Percentiles rank a stretch among this genome's conserved stretches.
Conservation (phyloP, 2,113 vertebrate genomes). For the Eulacestoma nigropectus region DNA sequence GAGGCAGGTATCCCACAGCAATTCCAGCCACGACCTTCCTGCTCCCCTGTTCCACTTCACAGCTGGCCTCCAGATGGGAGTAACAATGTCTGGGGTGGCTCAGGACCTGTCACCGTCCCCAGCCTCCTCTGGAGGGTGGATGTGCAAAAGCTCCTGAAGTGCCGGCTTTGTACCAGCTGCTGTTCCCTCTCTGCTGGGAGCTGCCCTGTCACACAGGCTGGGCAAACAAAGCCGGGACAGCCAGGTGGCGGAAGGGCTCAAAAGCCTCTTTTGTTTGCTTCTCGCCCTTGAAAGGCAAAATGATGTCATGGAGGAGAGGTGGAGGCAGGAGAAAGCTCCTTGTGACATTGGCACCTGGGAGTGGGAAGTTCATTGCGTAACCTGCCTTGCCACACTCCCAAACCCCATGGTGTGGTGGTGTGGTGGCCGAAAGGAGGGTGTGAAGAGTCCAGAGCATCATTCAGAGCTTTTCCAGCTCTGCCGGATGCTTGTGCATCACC, state of each 20-base stretch:
- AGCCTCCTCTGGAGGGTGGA: neutral
- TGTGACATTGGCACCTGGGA: neutral
- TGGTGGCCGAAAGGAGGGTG: neutral
- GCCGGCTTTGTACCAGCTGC: neutral
- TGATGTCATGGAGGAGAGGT: neutral
- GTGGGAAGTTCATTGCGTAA: neutral
- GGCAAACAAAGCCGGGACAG: neutral
- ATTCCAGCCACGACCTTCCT: neutral
- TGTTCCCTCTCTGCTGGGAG: neutral
- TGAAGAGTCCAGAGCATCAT: neutral
- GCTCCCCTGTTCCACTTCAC: neutral
- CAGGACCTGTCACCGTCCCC: accelerated
- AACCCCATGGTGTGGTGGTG: neutral
- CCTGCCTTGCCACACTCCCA: accelerated
- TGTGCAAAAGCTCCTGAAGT: neutral
- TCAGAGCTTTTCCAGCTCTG: neutral
- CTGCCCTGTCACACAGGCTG: conserved; percentile 14
- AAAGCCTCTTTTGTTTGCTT: neutral
- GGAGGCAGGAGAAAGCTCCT: neutral
- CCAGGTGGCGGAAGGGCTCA: neutral
- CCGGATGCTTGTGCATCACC: neutral
- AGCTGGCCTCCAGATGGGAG: neutral
- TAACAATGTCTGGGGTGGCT: neutral
- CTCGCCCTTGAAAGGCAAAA: neutral
- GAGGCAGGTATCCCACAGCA: neutral